Evolutionary conservation across 2,113 vertebrate genomes (phyloP), one percentile per base, ranked within the genome.

Genomic region (Thamnaconus septentrionalis): DNA sequence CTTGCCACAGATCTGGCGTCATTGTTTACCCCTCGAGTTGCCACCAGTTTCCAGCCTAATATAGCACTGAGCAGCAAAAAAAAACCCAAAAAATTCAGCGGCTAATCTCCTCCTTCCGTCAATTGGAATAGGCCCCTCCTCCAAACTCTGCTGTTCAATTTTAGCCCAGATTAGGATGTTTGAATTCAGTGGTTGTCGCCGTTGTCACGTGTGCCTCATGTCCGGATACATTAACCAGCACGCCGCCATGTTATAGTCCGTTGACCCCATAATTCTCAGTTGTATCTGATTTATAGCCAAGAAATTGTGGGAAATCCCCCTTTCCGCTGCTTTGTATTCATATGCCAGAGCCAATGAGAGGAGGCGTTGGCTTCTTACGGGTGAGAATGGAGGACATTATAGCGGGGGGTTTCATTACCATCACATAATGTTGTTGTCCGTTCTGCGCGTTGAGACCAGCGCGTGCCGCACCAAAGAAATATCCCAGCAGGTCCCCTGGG

Each of bases 341-440:
- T 43, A 45, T 71, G 69, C 69, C 51, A 51, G 62, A 69, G 59
- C 67, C 78, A 71, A 73, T 66, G 66, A 81, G 73, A 76, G 68
- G 41, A 31, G 18, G 18, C 18, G 18, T 31, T 31, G 18, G 18
- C 18, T 31, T 31, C 18, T 31, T 31, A 31, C 2, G 18, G 18
- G 18, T 31, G 18, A n/a, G n/a, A n/a, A n/a, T n/a, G n/a, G n/a
- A n/a, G n/a, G 73, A 64, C 58, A 66, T 69, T 60, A 62, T 60
- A 9, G 74, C 62, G 71, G 71, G 69, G 50, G 64, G 63, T 69
- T 80, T 85, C 72, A 85, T 88, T 85, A 83, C 73, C 81, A 61
- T 73, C 83, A 68, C 84, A 77, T 77, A 82, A 88, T 82, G 74
- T 71, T 81, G 70, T 73, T 86, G 84, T 85, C 85, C 81, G 80